Evolutionary conservation across 2,797 vertebrate genomes (phyloP), one percentile per base, ranked within the genome.

Genomic region (Apogon hyalosoma): DNA sequence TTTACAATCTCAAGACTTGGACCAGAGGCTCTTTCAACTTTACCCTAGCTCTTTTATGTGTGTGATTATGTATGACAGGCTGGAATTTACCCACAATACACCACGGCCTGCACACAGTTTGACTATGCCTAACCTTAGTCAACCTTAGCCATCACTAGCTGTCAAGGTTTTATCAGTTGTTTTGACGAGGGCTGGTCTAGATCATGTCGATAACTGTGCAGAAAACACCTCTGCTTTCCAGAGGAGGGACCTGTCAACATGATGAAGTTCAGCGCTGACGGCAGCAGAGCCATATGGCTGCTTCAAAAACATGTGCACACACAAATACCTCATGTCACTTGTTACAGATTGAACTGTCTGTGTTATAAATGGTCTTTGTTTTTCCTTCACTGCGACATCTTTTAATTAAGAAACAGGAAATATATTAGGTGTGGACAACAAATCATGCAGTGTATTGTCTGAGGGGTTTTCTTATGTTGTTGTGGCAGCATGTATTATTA

Each of bases 81-180:
- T 76, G 67, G 66, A 69, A 84, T 86, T 83, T 77, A 77, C 71
- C 75, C 69, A 72, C 19, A 70, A 51, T 63, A 9, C 79, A 73
- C 59, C 2, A 21, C 52, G 56, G 62, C 42, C 39, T 18, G 51
- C 2, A 68, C 19, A 28, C 0, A 2, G 50, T 7, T 69, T 8
- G 24, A 60, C 71, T 2, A 6, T 63, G 50, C 33, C 74, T 69
- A 68, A 68, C 72, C 71, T 77, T 31, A 66, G 48, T 46, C 19
- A 3, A 67, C 72, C 71, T 76, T 21, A 66, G 49, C 43, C 19
- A 3, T 75, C 53, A 55, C 59, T 55, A 59, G 52, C 74, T 65
- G 73, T 76, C 33, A 40, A 28, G 60, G 24, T 48, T 40, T 50
- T 79, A n/a, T 60, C 74, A 72, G 52, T 49, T 66, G 67, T 53